phyloP scores from a whole-genome alignment of 2,113 vertebrate species.

The Perca flavescens region DNA sequence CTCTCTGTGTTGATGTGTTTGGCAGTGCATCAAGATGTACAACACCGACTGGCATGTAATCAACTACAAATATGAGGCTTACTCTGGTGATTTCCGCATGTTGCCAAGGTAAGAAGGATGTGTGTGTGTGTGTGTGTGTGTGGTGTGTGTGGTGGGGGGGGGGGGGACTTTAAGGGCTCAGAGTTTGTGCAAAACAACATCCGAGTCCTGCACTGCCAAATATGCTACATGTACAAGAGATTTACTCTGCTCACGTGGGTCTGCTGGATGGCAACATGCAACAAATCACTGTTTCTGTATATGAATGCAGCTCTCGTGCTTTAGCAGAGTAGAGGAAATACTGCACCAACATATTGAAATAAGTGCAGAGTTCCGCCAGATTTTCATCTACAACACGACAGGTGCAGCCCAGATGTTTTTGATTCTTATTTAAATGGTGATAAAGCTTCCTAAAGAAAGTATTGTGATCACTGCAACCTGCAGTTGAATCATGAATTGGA shows the following conservation, averaged over 20 bases:
- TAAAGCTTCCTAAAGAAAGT: not conserved
- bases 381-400: not conserved
- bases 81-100: constrained; percentile 95
- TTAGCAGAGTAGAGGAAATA: not conserved
- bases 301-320: constrained; percentile 2
- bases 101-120: constrained; percentile 90
- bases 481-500: not conserved
- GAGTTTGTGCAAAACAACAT: constrained; percentile 6
- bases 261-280: constrained; percentile 3
- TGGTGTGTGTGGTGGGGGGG: too few species aligned
- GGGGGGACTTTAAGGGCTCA: not conserved
- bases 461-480: constrained; percentile 11
- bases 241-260: constrained; percentile 24
- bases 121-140: not conserved
- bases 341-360: not conserved
- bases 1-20: constrained; percentile 60
- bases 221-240: constrained; percentile 19
- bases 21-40: constrained; percentile 97
- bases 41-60: constrained; percentile 95
- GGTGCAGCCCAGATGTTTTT: constrained; percentile 47
- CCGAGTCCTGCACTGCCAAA: not conserved
- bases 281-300: not conserved
- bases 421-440: not conserved
- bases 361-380: constrained; percentile 11
- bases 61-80: constrained; percentile 98